Conservation (phyloP, 2,113 vertebrate genomes). For the Thamnaconus septentrionalis region DNA sequence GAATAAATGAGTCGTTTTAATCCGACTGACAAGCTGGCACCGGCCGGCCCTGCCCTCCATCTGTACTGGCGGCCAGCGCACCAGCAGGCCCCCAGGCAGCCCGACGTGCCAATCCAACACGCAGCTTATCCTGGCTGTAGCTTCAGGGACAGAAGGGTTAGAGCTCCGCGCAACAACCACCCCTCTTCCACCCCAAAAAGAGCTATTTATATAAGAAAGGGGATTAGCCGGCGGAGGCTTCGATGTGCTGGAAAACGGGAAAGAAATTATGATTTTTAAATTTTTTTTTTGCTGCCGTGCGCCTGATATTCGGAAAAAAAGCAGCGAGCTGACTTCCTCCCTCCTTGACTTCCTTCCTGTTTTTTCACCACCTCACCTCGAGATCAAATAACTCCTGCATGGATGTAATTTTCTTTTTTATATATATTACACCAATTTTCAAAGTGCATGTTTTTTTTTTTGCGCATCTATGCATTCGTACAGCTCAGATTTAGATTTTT, state of each 20-base stretch:
- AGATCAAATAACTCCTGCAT: too few relatives aligned
- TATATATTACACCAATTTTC: too few relatives aligned
- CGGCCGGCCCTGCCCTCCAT: slow-evolving; percentile 98
- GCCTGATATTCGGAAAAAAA: slow-evolving; percentile 27
- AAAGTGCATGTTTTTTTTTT: not conserved
- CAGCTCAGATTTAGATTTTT: not conserved
- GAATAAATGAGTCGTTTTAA: slow-evolving; percentile 99
- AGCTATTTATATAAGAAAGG: slow-evolving; percentile 86
- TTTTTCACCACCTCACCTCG: too few relatives aligned
- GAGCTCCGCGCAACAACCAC: slow-evolving; percentile 78
- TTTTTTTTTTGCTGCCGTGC: slow-evolving; percentile 31
- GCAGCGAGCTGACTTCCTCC: not conserved
- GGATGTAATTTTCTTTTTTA: too few relatives aligned
- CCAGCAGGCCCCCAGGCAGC: slow-evolving; percentile 80
- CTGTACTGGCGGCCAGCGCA: slow-evolving; percentile 90
- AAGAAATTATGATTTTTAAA: slow-evolving; percentile 56
- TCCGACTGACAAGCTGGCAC: slow-evolving; percentile 99
- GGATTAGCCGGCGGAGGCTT: slow-evolving; percentile 80
- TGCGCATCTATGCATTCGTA: too few relatives aligned
- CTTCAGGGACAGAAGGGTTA: slow-evolving; percentile 84
- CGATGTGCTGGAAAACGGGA: slow-evolving; percentile 78
- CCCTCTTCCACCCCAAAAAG: slow-evolving; percentile 74
- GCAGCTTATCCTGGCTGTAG: slow-evolving; percentile 83
- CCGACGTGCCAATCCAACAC: slow-evolving; percentile 81
- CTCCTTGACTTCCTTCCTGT: too few relatives aligned